These are phyloP conservation scores for Paracanthobrama guichenoti DNA, from an alignment of 2,113 vertebrate species.

Conservation along the genomic window DNA sequence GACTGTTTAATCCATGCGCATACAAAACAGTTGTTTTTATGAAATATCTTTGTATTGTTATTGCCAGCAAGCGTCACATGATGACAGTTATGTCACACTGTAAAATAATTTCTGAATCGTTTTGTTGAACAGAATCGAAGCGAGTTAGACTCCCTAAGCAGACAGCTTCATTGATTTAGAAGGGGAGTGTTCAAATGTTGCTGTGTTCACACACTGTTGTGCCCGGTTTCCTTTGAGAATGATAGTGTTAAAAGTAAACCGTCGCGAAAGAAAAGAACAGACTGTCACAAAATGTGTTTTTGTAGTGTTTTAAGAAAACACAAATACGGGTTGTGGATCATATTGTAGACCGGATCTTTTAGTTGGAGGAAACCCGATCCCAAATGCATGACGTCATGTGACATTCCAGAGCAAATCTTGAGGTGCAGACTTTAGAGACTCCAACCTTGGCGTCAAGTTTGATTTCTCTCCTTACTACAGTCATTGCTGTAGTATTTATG, in stretches of 20 bases:
- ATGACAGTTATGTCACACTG: not conserved
- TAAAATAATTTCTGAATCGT: not conserved
- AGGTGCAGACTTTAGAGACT: constrained; percentile 25
- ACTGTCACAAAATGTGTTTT: not conserved
- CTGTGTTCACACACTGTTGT: not conserved
- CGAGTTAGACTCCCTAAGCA: not conserved
- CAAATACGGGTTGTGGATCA: not conserved
- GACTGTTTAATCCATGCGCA: not conserved
- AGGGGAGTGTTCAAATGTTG: not conserved
- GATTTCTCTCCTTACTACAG: not conserved
- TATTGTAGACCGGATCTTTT: constrained; percentile 1
- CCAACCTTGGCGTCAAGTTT: not conserved
- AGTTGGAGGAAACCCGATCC: constrained; percentile 53
- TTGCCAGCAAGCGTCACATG: not conserved
- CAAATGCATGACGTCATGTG: constrained; percentile 57
- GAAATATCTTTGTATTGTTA: no score
- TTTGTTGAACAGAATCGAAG: not conserved
- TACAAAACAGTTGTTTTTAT: not conserved
- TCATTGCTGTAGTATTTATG: not conserved
- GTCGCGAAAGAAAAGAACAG: not conserved
- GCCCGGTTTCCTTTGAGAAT: not conserved
- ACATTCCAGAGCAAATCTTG: constrained; percentile 55
- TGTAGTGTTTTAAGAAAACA: no score
- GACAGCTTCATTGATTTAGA: not conserved
- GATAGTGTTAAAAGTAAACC: not conserved